Percentiles rank a stretch among this genome's conserved stretches.
These are phyloP conservation scores for Andrena chrysosceles DNA, from an alignment of 2,888 invertebrate species.

Conservation along the genomic window DNA sequence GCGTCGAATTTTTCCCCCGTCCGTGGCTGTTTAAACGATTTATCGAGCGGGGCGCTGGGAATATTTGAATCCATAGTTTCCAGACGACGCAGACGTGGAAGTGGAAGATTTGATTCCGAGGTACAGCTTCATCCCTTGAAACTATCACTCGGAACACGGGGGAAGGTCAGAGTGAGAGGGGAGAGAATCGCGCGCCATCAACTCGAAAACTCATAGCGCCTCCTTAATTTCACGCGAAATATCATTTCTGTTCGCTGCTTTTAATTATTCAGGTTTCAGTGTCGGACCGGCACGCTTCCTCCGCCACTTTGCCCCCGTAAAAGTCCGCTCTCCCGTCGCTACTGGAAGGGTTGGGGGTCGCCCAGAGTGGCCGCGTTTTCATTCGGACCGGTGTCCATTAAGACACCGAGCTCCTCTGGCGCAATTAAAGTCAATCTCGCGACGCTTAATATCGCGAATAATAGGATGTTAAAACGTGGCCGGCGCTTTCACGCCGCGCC, in stretches of 20 bases:
- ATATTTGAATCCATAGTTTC: neutral
- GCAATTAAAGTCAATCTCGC: conserved; percentile 57
- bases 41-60: conserved; percentile 8
- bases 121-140: neutral
- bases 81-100: neutral
- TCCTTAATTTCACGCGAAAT: conserved; percentile 5
- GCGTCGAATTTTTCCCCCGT: conserved; percentile 11
- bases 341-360: conserved; percentile 6
- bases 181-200: neutral
- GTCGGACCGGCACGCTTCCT: neutral
- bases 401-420: conserved; percentile 19
- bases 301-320: neutral
- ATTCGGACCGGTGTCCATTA: conserved; percentile 41
- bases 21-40: conserved; percentile 6
- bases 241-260: neutral
- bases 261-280: neutral
- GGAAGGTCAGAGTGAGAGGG: neutral
- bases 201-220: neutral
- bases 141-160: neutral
- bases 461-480: conserved; percentile 38
- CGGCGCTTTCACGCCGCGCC: neutral
- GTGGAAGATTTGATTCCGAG: neutral
- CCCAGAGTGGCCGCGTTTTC: conserved; percentile 27
- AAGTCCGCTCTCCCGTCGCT: neutral
- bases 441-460: conserved; percentile 49